Evolutionary conservation across 2,888 invertebrate species (phyloP), one percentile per base, ranked within the genome.

Genomic region (Drosophila kokeensis): DNA sequence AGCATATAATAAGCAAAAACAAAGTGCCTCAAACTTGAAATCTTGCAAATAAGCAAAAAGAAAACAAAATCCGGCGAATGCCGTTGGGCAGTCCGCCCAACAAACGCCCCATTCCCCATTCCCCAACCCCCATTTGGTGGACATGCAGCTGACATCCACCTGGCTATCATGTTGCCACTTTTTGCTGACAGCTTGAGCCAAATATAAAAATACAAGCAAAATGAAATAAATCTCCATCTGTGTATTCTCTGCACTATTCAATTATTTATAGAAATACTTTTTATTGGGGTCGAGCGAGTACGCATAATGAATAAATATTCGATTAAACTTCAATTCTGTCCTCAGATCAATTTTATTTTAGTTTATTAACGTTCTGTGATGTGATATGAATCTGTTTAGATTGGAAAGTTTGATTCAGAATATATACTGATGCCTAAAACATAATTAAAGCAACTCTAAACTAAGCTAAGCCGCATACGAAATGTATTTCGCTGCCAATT

Each of bases 71-170:
- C 77, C 67, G 75, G 60, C 63, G 63, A 69, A 60, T 78, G 79
- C 66, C 66, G 69, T 68, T 30, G 61, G 60, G 48, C 60, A 66
- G 53, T 15, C 45, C 21, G 2, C 18, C 15, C 15, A 7, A 15
- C 36, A 36, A 21, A 45, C 21, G 18, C 7, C 24, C 24, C 24
- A 15, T 1, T 4, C 7, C 24, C 24, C 24, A 15, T 1, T 4
- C 0, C 42, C 24, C n/a, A 42, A 4, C 11, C 1, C 21, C 42
- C 38, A 15, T 29, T n/a, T 66, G 21, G 49, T 30, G 50, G 40
- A 64, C 40, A 64, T 29, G 65, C 76, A 74, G 75, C 59, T 77
- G 66, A 78, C 78, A 63, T 67, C 52, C 59, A 76, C 77, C 77
- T 76, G 72, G 66, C 55, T 71, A 63, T 66, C 68, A 61, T 58